These are phyloP conservation scores for Drosophila picticornis DNA, from an alignment of 2,888 invertebrate species.

Conservation along the genomic window DNA sequence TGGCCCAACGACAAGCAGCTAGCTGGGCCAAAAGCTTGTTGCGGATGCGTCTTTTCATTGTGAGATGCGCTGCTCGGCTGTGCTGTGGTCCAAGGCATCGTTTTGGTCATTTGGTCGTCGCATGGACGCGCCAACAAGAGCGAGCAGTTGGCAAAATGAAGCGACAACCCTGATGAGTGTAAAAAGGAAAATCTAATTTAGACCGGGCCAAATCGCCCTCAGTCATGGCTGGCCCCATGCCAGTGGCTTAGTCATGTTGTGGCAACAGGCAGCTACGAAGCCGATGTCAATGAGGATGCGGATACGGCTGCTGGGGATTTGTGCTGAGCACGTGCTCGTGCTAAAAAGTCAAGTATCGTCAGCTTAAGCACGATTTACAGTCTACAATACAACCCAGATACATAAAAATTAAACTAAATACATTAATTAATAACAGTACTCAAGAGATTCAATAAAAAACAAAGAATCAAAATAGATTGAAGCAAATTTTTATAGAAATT, in stretches of 20 bases:
- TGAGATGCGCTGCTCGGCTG: neutral
- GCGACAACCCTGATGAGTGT: constrained; percentile 65
- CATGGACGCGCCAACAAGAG: constrained; percentile 49
- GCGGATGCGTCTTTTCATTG: constrained; percentile 40
- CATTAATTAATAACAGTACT: neutral
- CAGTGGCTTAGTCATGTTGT: constrained; percentile 40
- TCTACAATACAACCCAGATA: neutral
- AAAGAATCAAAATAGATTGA: neutral
- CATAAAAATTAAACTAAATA: neutral
- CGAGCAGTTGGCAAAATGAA: constrained; percentile 73
- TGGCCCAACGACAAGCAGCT: constrained; percentile 12
- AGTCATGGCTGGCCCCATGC: constrained; percentile 19
- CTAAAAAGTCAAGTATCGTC: neutral
- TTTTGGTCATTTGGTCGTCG: constrained; percentile 67
- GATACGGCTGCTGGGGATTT: neutral
- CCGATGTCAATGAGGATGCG: neutral
- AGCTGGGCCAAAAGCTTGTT: constrained; percentile 12
- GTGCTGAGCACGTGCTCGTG: constrained; percentile 1
- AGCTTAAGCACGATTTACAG: neutral
- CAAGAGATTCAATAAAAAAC: neutral
- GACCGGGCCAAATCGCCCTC: constrained; percentile 58
- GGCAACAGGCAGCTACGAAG: constrained; percentile 14
- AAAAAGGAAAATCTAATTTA: constrained; percentile 73
- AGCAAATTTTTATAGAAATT: neutral
- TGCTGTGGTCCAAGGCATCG: constrained; percentile 12